Evolutionary conservation across 2,888 invertebrate genomes (phyloP).

Genomic region (Abrostola tripartita): DNA sequence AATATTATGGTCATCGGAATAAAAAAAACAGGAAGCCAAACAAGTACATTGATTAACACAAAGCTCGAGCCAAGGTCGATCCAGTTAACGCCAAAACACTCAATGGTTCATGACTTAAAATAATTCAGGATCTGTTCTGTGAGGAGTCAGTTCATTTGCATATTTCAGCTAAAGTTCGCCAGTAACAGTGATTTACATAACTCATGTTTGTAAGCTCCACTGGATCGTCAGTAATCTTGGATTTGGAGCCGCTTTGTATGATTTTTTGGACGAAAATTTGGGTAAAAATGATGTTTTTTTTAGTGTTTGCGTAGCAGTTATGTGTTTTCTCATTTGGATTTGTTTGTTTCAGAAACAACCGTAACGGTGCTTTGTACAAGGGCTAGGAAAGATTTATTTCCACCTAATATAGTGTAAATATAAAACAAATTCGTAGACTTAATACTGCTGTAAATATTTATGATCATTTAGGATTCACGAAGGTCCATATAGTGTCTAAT

Average conservation of each 20-base stretch:
- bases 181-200: constrained; percentile 61
- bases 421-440: too few relatives aligned
- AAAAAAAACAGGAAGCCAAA: constrained; percentile 5
- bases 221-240: constrained; percentile 50
- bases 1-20: background rate
- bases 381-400: too few relatives aligned
- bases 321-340: too few relatives aligned
- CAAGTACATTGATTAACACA: constrained; percentile 20
- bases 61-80: constrained; percentile 36
- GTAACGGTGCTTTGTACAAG: too few relatives aligned
- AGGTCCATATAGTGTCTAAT: too few relatives aligned
- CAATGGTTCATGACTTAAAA: constrained; percentile 52
- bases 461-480: too few relatives aligned
- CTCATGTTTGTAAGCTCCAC: constrained; percentile 57
- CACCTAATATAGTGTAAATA: too few relatives aligned
- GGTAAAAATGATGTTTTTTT: background rate
- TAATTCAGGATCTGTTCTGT: constrained; percentile 48
- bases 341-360: too few relatives aligned
- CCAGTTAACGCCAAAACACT: constrained; percentile 46
- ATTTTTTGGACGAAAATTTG: constrained; percentile 10
- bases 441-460: too few relatives aligned
- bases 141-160: constrained; percentile 53
- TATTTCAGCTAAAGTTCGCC: constrained; percentile 50
- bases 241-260: constrained; percentile 40
- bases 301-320: too few relatives aligned